Evolutionary conservation across 2,797 vertebrate species (phyloP), one percentile per base, ranked within the genome.

Genomic region (Alectoris magna): DNA sequence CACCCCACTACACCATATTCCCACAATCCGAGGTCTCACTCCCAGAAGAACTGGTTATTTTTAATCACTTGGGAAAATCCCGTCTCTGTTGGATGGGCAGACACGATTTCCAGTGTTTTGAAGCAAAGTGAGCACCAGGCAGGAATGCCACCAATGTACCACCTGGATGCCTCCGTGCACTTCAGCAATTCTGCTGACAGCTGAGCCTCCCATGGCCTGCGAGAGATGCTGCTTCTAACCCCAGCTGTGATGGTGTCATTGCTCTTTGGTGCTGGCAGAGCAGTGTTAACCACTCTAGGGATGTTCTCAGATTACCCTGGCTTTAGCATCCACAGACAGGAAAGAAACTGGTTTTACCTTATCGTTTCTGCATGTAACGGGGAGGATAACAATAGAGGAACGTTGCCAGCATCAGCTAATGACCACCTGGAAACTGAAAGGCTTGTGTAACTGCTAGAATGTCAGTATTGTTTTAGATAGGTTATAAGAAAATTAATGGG

Each of bases 401-500:
- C 41, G 66, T 51, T 75, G 43, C 36, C 69, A 91, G 66, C 59
- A 59, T 41, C 76, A 86, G 76, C 38, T 93, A 91, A 94, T 48
- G 76, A 69, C 56, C 56, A 66, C 7, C 11, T 63, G 75, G 39
- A 82, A 84, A 87, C 0, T 0, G 7, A 83, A 91, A 89, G 39
- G 39, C 59, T 80, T 89, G 34, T 3, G 1, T 26, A 88, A 90
- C 56, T 81, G 70, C 63, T 84, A 60, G 81, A 72, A 84, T 0
- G 0, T 49, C 71, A 81, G 49, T 18, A 70, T 44, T 86, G 82
- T 88, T 93, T 73, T 39, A 79, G 21, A 21, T 81, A 84, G 85
- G 70, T 74, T 89, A 75, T 1, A 91, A 91, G 76, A 81, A 81
- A 88, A 92, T 67, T 53, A 89, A 72, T 66, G 55, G 10, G 84